Conservation (phyloP, 2,888 invertebrate genomes). For the Chouioia cunea region DNA sequence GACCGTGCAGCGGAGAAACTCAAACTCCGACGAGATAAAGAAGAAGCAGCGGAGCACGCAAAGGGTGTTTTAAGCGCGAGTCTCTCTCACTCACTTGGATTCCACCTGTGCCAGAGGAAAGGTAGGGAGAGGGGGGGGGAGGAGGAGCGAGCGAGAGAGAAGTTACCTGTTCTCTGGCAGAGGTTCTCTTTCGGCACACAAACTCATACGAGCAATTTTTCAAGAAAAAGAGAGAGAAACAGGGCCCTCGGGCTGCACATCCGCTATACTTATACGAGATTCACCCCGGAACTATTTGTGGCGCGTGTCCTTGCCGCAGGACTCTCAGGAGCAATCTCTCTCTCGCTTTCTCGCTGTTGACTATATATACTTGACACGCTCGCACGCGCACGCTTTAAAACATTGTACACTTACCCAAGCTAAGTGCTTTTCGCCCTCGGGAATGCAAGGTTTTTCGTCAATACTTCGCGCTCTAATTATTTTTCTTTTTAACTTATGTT, state of each 20-base stretch:
- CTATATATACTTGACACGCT: too few relatives aligned
- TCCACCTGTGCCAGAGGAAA: background rate
- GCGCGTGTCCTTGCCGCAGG: conserved; percentile 49
- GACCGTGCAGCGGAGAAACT: background rate
- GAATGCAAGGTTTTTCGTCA: conserved; percentile 37
- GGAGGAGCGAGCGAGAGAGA: conserved; percentile 25
- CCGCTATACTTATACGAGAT: conserved; percentile 43
- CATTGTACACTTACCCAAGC: background rate
- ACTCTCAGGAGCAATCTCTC: conserved; percentile 29
- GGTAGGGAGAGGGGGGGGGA: background rate
- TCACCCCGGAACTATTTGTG: conserved; percentile 46
- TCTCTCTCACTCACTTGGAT: conserved; percentile 5
- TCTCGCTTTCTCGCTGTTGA: background rate
- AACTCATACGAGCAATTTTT: too few relatives aligned
- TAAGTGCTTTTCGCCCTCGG: conserved; percentile 42
- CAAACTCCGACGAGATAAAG: background rate
- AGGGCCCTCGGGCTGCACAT: conserved; percentile 43
- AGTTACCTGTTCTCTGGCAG: conserved; percentile 44
- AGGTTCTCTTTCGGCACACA: conserved; percentile 50
- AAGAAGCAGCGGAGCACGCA: conserved; percentile 6
- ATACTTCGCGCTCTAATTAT: conserved; percentile 14
- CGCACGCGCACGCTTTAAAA: too few relatives aligned
- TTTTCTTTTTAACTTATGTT: conserved; percentile 15
- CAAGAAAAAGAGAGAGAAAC: conserved; percentile 9
- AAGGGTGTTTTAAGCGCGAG: conserved; percentile 12